Base-by-base conservation (phyloP, 2,113 vertebrate species). In the Rattus rattus region DNA sequence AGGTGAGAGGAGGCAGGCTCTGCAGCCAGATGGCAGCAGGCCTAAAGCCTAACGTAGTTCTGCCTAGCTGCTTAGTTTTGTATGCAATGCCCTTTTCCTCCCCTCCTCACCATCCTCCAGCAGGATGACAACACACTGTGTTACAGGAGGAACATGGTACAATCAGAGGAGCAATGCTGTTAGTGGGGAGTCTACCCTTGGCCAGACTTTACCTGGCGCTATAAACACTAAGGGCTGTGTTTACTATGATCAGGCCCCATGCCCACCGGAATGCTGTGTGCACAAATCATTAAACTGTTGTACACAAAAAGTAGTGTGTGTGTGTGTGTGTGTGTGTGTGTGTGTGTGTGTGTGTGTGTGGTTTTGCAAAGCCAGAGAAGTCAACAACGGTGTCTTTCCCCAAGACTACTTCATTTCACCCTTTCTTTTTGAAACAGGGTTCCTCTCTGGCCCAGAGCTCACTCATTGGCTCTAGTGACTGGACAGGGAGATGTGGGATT, bases 261-360 rank as follows among this genome's bases (percentile, higher is more conserved):
- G 26, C 30, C 88, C 13, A 1, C 52, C 1, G 5, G 47, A 67
- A 69, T 1, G 8, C 16, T 49, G 20, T 0, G 9, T 0, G 22
- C 1, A 3, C 0, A 1, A 0, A 36, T 13, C 13, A 11, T 10
- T 6, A 36, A 65, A 52, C 67, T 19, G 24, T 0, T 13, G 47
- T 13, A 17, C 65, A 14, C 30, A 72, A 84, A 84, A 83, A 26
- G 5, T 52, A 49, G 75, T 24, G 72, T 26, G 43, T 33, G 12
- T 30, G 47, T 30, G 76, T 79, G 19, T 49, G 43, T 47, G 39
- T 22, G 79, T 36, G 49, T 36, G 49, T 36, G 16, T 7, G 75
- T 24, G 72, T 26, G 43, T 33, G 12, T 30, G 47, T 30, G 76
- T 9, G 14, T 61, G n/a, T 39, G 33, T 26, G 22, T 84, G 12